Percentiles rank a stretch among this genome's conserved stretches.
Conservation (phyloP, 1,140 invertebrate species). For the Lineus longissimus region DNA sequence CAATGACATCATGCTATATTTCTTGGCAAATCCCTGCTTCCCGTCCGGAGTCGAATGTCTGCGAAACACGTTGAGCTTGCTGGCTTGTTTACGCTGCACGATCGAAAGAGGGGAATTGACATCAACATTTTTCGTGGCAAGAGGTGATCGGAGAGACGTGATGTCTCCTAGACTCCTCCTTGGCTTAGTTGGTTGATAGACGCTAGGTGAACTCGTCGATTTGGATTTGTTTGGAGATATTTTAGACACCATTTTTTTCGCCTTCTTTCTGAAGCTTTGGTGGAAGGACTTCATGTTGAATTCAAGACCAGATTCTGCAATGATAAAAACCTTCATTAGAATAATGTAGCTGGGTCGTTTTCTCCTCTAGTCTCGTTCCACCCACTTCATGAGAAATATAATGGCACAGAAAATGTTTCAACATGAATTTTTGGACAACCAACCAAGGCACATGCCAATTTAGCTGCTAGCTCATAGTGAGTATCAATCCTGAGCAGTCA, state of each 20-base stretch:
- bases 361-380: too few species aligned
- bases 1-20: too few species aligned
- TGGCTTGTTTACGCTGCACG: constrained; percentile 29
- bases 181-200: neutral
- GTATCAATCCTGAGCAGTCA: too few species aligned
- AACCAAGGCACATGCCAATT: too few species aligned
- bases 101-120: constrained; percentile 28
- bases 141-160: constrained; percentile 14
- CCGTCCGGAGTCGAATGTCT: too few species aligned
- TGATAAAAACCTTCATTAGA: neutral
- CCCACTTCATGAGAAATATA: too few species aligned
- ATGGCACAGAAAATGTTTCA: too few species aligned
- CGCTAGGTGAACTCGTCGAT: neutral
- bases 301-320: neutral
- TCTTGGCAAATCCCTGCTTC: too few species aligned
- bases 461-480: too few species aligned
- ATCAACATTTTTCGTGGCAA: constrained; percentile 22
- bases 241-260: constrained; percentile 3
- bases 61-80: constrained; percentile 16
- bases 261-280: constrained; percentile 17
- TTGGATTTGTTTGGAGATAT: neutral
- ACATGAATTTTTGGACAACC: too few species aligned
- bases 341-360: too few species aligned
- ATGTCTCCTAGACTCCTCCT: neutral
- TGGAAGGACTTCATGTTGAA: neutral